Evolutionary conservation across 2,797 vertebrate species (phyloP).

Genomic region (Ctenopoma multispine): DNA sequence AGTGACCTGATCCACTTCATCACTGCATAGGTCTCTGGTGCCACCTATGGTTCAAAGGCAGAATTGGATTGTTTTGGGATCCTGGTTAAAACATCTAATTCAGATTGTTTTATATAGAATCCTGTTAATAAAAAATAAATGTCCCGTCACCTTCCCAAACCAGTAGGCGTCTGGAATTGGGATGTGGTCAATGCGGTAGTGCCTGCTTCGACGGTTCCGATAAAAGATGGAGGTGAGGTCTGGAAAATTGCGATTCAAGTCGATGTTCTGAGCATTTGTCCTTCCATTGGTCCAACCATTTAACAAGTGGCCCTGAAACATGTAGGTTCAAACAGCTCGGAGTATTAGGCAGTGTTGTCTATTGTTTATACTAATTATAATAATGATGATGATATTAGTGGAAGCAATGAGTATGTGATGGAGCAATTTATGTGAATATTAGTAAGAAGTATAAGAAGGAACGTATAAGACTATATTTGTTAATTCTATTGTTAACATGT

Average conservation of each 20-base stretch:
- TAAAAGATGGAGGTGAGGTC: conserved; percentile 94
- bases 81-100: background rate
- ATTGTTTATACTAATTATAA: background rate
- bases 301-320: conserved; percentile 89
- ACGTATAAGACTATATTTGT: conserved; percentile 37
- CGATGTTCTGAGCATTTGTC: conserved; percentile 92
- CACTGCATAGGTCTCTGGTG: conserved; percentile 95
- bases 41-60: conserved; percentile 84
- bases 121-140: background rate
- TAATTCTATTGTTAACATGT: conserved; percentile 71
- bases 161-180: conserved; percentile 94
- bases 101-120: background rate
- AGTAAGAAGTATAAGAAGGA: conserved; percentile 50
- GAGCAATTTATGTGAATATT: conserved; percentile 32
- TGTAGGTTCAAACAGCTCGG: conserved; percentile 41
- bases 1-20: conserved; percentile 95
- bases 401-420: conserved; percentile 29
- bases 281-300: conserved; percentile 95
- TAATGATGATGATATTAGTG: conserved; percentile 42
- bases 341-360: conserved; percentile 5
- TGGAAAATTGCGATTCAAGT: conserved; percentile 97
- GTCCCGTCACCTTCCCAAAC: conserved; percentile 91
- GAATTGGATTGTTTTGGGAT: background rate
- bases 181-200: conserved; percentile 89
- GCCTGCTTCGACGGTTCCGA: conserved; percentile 85